Conservation (phyloP, 2,797 vertebrate genomes). For the Danio aesculapii region DNA sequence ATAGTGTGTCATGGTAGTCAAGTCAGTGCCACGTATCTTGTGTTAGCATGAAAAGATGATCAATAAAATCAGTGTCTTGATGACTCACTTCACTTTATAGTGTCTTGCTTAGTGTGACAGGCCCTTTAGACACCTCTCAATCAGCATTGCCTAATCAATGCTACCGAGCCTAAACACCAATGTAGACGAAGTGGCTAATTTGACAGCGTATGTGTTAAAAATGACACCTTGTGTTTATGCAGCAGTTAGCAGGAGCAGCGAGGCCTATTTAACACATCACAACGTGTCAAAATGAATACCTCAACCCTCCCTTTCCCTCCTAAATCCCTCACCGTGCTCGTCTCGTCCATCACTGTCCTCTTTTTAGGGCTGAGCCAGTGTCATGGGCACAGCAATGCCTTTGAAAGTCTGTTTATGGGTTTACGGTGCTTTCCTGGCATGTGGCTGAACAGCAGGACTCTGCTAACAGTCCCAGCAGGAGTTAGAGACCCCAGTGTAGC, state of each 20-base stretch:
- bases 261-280: constrained; percentile 67
- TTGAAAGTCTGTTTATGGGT: constrained; percentile 85
- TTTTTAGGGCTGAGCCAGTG: constrained; percentile 57
- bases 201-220: constrained; percentile 74
- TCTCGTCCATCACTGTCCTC: constrained; percentile 52
- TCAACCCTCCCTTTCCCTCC: constrained; percentile 9
- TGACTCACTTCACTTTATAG: too few species aligned
- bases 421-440: constrained; percentile 79
- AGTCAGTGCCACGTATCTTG: too few species aligned
- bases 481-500: constrained; percentile 39
- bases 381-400: constrained; percentile 76
- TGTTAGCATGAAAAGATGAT: too few species aligned
- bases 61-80: too few species aligned
- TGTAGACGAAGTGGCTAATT: constrained; percentile 73
- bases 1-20: too few species aligned
- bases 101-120: background rate
- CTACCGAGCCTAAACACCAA: constrained; percentile 74
- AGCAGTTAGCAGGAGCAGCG: constrained; percentile 74
- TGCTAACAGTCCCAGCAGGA: constrained; percentile 82
- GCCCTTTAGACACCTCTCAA: constrained; percentile 20
- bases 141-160: constrained; percentile 59
- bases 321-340: constrained; percentile 19
- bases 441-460: constrained; percentile 75
- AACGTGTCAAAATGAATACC: constrained; percentile 72
- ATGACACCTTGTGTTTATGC: constrained; percentile 74